A percentile compares a stretch with the other conserved stretches of the same genome.
phyloP scores from a whole-genome alignment of 2,113 vertebrate genomes.

The Atlantisia rogersi region DNA sequence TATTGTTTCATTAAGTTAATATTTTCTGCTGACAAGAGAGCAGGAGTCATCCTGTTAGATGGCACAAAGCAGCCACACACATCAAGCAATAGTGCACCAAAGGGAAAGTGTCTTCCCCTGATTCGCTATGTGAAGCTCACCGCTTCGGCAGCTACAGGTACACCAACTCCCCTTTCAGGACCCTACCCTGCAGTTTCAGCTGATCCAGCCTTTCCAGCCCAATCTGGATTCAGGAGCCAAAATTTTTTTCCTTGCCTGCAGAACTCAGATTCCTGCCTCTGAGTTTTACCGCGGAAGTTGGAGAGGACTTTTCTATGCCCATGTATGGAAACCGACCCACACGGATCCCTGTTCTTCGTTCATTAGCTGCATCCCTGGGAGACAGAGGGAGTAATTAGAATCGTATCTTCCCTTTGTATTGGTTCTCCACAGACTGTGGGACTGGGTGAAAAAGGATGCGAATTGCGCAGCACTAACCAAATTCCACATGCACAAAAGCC shows the following conservation, averaged over 20 bases:
- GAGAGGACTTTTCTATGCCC: slow-evolving; percentile 69
- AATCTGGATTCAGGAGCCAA: slow-evolving; percentile 59
- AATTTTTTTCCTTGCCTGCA: slow-evolving; percentile 65
- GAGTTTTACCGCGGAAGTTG: slow-evolving; percentile 58
- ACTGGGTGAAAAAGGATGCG: slow-evolving; percentile 6
- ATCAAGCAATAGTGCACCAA: not conserved
- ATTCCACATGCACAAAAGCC: slow-evolving; percentile 46
- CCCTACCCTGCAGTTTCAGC: slow-evolving; percentile 67
- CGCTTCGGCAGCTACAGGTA: not conserved
- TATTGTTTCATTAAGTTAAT: not conserved
- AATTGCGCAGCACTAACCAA: not conserved
- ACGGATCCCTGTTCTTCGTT: slow-evolving; percentile 67
- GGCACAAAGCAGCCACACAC: not conserved
- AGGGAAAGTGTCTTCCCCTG: not conserved
- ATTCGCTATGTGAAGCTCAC: not conserved
- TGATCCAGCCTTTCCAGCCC: slow-evolving; percentile 62
- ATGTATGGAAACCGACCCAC: slow-evolving; percentile 68
- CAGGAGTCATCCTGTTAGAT: not conserved
- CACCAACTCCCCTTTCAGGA: slow-evolving; percentile 34
- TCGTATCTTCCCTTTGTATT: slow-evolving; percentile 38
- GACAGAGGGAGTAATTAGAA: slow-evolving; percentile 71
- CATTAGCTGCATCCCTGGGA: slow-evolving; percentile 70
- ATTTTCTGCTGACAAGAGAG: not conserved
- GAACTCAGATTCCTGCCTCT: slow-evolving; percentile 66
- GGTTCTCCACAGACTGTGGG: slow-evolving; percentile 52